Base-by-base conservation (phyloP, 2,888 invertebrate species). In the Acanthosepion esculentum region DNA sequence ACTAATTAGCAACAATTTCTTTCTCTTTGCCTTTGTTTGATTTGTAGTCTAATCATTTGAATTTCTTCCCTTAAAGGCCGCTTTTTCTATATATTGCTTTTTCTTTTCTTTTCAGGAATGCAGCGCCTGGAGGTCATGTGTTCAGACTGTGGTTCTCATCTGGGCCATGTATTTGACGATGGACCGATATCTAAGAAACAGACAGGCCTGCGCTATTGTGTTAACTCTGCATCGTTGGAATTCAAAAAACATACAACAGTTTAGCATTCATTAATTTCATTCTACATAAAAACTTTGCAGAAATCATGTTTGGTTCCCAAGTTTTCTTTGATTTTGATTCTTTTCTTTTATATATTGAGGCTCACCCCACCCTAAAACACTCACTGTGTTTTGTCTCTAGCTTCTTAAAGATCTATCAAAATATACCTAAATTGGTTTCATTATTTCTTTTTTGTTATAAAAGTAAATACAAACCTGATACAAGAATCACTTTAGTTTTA, bases 221-320 rank as follows among this genome's bases (percentile, higher is more conserved):
- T 97, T 53, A 97, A 97, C 96, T 97, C 97, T 12, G 97, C 96
- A 29, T 97, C 97, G 4, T 96, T 97, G 50, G 96, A 97, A 95
- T 97, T 97, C 95, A 96, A 96, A 95, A 97, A 97, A 95, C 97
- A 97, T 95, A 97, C 97, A 18, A 97, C 97, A 48, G 97, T 97
- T 94, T 97, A 95, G 95, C 91, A 91, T 53, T 26, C 23, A n/a
- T 91, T 26, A 23, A 33, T 95, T 48, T 78, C 93, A 55, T 92
- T 94, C 50, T n/a, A 91, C 64, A 53, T 48, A 94, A 50, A n/a
- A 29, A 94, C 29, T 91, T 91, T 91, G 48, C 78, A 91, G 29
- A 53, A 94, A 48, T 50, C 48, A 50, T 48, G 91, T 91, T 94
- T 94, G 91, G 64, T 94, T 33, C 50, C 50, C 91, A 48, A 94